Conservation (phyloP, 2,888 invertebrate genomes). For the Bombyx huttoni region DNA sequence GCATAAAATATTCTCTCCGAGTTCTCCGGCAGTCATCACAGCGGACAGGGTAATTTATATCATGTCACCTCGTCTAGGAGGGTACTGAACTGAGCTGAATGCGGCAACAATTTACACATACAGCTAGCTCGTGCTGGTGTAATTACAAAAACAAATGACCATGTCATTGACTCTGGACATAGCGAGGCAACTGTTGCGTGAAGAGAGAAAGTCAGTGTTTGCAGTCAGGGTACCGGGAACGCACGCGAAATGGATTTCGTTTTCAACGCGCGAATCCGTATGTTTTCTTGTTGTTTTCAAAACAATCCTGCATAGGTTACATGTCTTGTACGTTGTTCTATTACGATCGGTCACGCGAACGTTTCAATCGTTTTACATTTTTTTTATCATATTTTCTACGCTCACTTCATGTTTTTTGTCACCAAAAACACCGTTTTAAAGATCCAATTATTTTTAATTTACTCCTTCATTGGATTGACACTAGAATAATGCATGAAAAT, state of each 20-base stretch:
- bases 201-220: constrained; percentile 45
- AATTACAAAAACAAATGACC: constrained; percentile 30
- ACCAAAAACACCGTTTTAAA: no score
- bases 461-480: no score
- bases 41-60: constrained; percentile 19
- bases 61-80: constrained; percentile 17
- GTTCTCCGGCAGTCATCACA: neutral
- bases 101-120: constrained; percentile 22
- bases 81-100: constrained; percentile 20
- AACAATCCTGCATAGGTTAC: neutral
- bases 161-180: constrained; percentile 36
- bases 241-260: constrained; percentile 42
- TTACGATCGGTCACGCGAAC: neutral
- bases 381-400: neutral
- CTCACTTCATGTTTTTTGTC: no score
- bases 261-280: constrained; percentile 37
- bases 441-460: no score
- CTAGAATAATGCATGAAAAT: no score
- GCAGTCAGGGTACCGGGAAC: constrained; percentile 28
- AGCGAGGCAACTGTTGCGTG: constrained; percentile 32
- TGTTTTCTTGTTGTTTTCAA: constrained; percentile 6
- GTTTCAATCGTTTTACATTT: neutral
- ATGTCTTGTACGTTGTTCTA: constrained; percentile 7
- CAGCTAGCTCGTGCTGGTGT: constrained; percentile 15
- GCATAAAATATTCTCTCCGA: neutral